Conservation (phyloP, 2,888 invertebrate genomes). For the Chrysodeixis includens region DNA sequence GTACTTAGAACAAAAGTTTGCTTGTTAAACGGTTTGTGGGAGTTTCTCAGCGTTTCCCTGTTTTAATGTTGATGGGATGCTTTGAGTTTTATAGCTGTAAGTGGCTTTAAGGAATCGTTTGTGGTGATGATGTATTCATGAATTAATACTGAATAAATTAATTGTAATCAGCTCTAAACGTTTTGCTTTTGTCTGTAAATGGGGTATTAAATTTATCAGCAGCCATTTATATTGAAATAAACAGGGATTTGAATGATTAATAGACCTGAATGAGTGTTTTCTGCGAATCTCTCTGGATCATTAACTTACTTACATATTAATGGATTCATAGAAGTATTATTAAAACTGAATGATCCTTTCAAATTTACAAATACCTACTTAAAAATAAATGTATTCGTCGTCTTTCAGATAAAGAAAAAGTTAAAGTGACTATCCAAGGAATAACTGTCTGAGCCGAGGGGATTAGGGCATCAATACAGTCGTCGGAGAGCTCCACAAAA, state of each 20-base stretch:
- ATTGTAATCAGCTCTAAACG: constrained; percentile 5
- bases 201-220: neutral
- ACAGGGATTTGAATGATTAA: constrained; percentile 2
- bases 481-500: neutral
- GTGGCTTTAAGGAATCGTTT: constrained; percentile 23
- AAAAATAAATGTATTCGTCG: too few relatives aligned
- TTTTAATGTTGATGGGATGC: constrained; percentile 26
- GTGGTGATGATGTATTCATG: constrained; percentile 18
- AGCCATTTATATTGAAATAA: neutral
- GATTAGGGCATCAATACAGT: neutral
- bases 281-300: neutral
- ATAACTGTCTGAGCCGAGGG: neutral
- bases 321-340: neutral
- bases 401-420: neutral
- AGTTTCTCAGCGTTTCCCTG: constrained; percentile 14
- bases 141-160: constrained; percentile 20
- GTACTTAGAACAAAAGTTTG: constrained; percentile 25
- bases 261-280: constrained; percentile 1
- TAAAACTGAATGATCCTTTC: too few relatives aligned
- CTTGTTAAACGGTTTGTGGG: constrained; percentile 15
- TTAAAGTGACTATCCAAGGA: neutral
- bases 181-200: neutral
- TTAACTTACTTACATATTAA: neutral
- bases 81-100: constrained; percentile 32
- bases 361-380: too few relatives aligned